Evolutionary conservation across 1,140 invertebrate genomes (phyloP).

Genomic region (Bombus cullumanus): DNA sequence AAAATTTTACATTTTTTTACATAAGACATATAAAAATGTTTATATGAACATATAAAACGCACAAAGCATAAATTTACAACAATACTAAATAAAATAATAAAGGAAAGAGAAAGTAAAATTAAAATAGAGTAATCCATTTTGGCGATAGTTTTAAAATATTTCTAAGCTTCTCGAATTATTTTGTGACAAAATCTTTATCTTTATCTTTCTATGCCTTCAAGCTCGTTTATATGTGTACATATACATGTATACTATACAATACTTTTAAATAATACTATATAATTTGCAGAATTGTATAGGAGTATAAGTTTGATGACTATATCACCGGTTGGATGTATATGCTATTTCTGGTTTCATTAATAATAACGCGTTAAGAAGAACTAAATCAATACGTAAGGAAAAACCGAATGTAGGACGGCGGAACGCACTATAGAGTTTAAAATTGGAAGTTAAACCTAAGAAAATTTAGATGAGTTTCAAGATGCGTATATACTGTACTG

Average conservation of each 20-base stretch:
- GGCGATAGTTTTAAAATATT: neutral
- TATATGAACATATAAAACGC: neutral
- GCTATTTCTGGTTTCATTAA: conserved; percentile 5
- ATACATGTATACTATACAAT: neutral
- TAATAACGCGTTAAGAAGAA: neutral
- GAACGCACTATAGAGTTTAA: neutral
- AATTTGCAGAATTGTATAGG: neutral
- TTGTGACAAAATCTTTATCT: neutral
- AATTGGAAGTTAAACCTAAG: neutral
- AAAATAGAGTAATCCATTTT: neutral
- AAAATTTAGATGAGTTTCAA: neutral
- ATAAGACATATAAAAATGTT: neutral
- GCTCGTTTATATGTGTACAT: neutral
- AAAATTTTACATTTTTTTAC: neutral
- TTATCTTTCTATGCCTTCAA: neutral
- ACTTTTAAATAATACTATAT: neutral
- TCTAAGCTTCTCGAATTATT: neutral
- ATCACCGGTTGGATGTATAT: neutral
- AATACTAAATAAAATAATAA: neutral
- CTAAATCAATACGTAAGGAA: neutral
- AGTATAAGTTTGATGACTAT: neutral
- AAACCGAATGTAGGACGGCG: neutral
- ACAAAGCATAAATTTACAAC: neutral
- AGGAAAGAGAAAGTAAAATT: neutral
- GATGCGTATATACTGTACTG: neutral